phyloP scores from a whole-genome alignment of 1,140 invertebrate genomes.

The Acarapis woodi region DNA sequence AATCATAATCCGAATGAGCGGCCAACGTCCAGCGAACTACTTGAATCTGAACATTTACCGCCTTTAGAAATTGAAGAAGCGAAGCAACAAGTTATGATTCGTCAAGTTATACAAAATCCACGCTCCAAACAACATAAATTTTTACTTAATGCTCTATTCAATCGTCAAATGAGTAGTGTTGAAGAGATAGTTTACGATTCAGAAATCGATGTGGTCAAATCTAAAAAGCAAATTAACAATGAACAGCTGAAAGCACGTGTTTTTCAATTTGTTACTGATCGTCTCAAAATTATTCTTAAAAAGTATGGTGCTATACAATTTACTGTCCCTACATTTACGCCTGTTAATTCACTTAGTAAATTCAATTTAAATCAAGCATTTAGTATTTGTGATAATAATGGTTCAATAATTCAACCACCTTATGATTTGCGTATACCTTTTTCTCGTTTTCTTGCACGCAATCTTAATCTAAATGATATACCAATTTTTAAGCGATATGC shows the following conservation, averaged over 20 bases:
- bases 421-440: conserved; percentile 33
- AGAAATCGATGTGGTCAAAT: conserved; percentile 13
- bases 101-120: conserved; percentile 40
- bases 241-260: conserved; percentile 6
- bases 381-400: conserved; percentile 48
- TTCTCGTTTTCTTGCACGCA: conserved; percentile 49
- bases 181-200: conserved; percentile 42
- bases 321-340: conserved; percentile 12
- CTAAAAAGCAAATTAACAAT: conserved; percentile 11
- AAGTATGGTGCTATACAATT: conserved; percentile 11
- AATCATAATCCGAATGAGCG: conserved; percentile 49
- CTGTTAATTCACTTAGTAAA: conserved; percentile 7
- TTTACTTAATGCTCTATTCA: conserved; percentile 28
- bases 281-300: conserved; percentile 30
- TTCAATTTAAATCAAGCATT: conserved; percentile 14
- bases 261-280: conserved; percentile 15
- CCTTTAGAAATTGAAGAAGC: conserved; percentile 41
- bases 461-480: too few species aligned
- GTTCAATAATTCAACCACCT: conserved; percentile 43
- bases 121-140: conserved; percentile 50
- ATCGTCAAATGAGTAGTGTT: conserved; percentile 25
- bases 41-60: conserved; percentile 47
- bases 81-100: conserved; percentile 39
- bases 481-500: conserved; percentile 47
- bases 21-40: conserved; percentile 49